Evolutionary conservation across 2,113 vertebrate species (phyloP), one percentile per base, ranked within the genome.

Genomic region (Atherinomorus stipes): DNA sequence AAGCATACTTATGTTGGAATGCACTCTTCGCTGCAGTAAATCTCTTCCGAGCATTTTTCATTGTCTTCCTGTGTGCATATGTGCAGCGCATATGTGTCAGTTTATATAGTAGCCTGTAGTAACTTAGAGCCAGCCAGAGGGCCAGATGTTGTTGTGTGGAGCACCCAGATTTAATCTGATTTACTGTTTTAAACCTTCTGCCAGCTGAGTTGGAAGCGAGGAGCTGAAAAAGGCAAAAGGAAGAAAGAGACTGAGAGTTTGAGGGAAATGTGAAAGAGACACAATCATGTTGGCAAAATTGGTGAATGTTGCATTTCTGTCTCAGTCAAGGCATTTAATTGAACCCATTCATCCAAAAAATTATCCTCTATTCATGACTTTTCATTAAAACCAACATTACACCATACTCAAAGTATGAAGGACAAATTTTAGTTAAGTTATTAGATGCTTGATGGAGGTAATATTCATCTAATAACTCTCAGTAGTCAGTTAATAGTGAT

Each of bases 141-240:
- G 54, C 71, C 74, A 71, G 77, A 88, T 90, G 83, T 87, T 71
- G 51, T 19, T 44, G 47, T 88, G 66, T 81, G 73, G 72, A 84
- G 56, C 60, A 58, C 52, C 74, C 60, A 70, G 1, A 18, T 69
- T 83, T 67, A 57, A 83, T 80, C 75, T 77, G 74, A 77, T 76
- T 81, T 85, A 64, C 76, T 73, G 61, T n/a, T 69, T 65, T 64
- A 80, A 80, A 78, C 56, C 62, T 83, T 25, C 47, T 84, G 85
- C 40, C 53, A 62, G 21, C 54, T 59, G 54, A 69, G 54, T 75
- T 72, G 34, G 67, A 57, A 67, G 52, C 62, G 7, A 50, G 5
- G 42, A 64, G 40, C 11, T 15, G 49, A 4, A 28, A 28, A 31
- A 28, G 21, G 64, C 38, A 10, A 62, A 37, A 61, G 22, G 61